Evolutionary conservation across 2,113 vertebrate genomes (phyloP).

Genomic region (Columbina picui): DNA sequence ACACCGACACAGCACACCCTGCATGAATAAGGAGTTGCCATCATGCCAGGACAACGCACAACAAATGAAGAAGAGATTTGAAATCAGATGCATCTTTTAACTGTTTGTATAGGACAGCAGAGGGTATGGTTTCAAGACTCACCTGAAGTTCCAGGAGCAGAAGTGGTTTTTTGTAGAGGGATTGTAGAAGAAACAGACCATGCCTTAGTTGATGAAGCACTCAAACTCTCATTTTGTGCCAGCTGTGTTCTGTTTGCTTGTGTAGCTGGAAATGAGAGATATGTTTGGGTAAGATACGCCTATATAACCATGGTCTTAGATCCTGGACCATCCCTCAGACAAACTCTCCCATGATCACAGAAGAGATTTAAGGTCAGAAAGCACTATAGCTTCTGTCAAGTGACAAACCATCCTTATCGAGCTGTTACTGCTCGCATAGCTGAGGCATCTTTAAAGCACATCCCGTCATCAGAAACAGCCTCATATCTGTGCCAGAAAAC

Average conservation of each 20-base stretch:
- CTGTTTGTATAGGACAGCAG: neutral
- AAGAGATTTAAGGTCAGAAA: neutral
- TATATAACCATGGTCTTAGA: neutral
- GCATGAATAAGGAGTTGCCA: neutral
- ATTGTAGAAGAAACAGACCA: neutral
- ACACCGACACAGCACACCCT: neutral
- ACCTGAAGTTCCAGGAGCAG: neutral
- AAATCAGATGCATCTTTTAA: neutral
- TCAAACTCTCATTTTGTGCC: neutral
- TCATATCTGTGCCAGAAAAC: neutral
- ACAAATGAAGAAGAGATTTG: neutral
- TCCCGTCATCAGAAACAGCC: neutral
- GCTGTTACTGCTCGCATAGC: neutral
- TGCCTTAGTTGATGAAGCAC: neutral
- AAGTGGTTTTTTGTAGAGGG: neutral
- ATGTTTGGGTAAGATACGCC: neutral
- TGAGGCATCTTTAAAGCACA: neutral
- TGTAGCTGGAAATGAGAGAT: neutral
- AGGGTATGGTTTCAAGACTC: neutral
- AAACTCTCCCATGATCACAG: rapidly evolving
- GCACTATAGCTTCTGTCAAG: neutral
- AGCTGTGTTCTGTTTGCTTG: neutral
- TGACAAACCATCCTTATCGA: neutral
- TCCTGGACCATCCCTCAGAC: neutral
- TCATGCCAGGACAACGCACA: neutral